Evolutionary conservation across 2,113 vertebrate genomes (phyloP), one percentile per base, ranked within the genome.

Genomic region (Calyptommatus sinebrachiatus): DNA sequence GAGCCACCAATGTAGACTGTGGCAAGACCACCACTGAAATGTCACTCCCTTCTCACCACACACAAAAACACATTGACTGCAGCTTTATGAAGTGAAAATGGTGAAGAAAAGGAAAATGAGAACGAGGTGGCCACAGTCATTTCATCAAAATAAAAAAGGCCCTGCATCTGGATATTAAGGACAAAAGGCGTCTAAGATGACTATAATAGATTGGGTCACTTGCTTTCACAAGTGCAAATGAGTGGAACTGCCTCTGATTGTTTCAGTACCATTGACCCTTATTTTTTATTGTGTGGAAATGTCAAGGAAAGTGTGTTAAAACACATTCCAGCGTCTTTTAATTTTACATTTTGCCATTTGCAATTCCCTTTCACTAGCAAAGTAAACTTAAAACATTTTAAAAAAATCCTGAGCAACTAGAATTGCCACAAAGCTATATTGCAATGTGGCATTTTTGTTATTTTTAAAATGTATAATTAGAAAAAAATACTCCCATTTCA

Each of bases 41-140:
- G 96, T 95, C 94, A 92, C 93, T 94, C 94, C 94, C 94, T 94
- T 94, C 95, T 96, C 95, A 93, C 92, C 93, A 76, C 95, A 94
- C 95, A 97, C 95, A 97, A 97, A 81, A 97, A 97, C 96, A 95
- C 96, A 97, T 96, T 95, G 96, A 98, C 96, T 97, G 96, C 94
- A 90, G 96, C 97, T 99, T 99, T 97, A 98, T 98, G 96, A 97
- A 98, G 96, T 97, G 96, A 97, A 97, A 98, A 97, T 91, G 89
- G 92, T 89, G 86, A 88, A 93, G 94, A 95, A 95, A 96, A 95
- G 94, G 94, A 95, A 96, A 97, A 96, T 94, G 95, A 92, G 93
- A 96, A 96, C 95, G 94, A 94, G 96, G 95, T 95, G 95, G 97
- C 96, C 94, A 89, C 92, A 94, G 96, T 96, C 92, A 95, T 96